Base-by-base conservation (phyloP, 2,113 vertebrate species). In the Gymnogyps californianus region DNA sequence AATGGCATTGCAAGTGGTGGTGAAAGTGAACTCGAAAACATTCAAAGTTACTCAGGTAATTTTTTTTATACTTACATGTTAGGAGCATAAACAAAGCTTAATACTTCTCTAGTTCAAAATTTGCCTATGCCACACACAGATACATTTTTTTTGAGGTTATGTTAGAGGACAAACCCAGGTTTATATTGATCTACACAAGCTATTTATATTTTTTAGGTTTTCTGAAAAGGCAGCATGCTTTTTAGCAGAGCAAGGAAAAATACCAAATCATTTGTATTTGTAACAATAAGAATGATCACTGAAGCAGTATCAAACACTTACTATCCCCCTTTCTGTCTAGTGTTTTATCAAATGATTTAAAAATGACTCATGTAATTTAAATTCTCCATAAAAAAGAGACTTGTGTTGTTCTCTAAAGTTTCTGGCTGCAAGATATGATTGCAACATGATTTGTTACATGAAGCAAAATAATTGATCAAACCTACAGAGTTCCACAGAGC, bases 301-400 rank as follows among this genome's bases (percentile, higher is more conserved):
- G 90, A 55, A 90, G 91, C 65, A 79, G n/a, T 54, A 91, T 64
- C 80, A 87, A 81, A 74, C 67, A 52, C 57, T 84, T 89, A 42
- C 9, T 71, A 40, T 38, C 59, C 64, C 28, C 28, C 31, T 80
- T 84, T 72, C 87, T 91, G 55, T 70, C 74, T 59, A 61, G 47
- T 42, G 40, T 83, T 96, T 94, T 90, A 87, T 89, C 70, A 96
- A 89, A 79, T 67, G 61, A 82, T 87, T 94, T 87, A 10, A 71
- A 95, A 95, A 93, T 83, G 29, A 95, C 65, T 94, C 57, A 46
- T 78, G 81, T 70, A 95, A 89, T 91, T 94, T 93, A 76, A 90
- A 88, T 93, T 85, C 79, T 87, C 72, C n/a, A 81, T 94, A 78
- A 92, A 91, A 67, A 26, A 67, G 52, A 40, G 5, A 29, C 70